Evolutionary conservation across 2,797 vertebrate species (phyloP).

Genomic region (Chiloscyllium punctatum): DNA sequence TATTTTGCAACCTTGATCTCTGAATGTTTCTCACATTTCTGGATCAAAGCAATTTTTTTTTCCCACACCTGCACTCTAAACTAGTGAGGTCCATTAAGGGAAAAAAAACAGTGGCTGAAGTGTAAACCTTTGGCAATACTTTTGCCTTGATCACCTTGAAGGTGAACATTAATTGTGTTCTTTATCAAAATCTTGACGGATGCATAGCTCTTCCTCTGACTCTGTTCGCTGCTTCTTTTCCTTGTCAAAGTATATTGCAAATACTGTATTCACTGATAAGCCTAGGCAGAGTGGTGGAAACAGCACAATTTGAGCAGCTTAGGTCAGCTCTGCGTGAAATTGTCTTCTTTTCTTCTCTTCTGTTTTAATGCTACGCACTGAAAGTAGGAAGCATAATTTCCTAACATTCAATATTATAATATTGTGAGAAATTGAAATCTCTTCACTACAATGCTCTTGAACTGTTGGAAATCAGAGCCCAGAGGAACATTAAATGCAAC

Average conservation of each 20-base stretch:
- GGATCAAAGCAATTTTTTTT: not conserved
- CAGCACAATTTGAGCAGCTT: conserved; percentile 7
- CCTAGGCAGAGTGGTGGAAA: not conserved
- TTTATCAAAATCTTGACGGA: not conserved
- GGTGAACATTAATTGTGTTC: not conserved
- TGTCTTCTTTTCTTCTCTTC: not conserved
- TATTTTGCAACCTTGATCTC: not conserved
- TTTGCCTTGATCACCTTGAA: not conserved
- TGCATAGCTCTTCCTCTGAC: not conserved
- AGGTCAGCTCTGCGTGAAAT: conserved; percentile 29
- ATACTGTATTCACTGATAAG: conserved; percentile 18
- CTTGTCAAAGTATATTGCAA: not conserved
- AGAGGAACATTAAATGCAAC: conserved; percentile 5
- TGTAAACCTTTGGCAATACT: not conserved
- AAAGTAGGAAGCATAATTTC: not conserved
- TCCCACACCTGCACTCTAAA: not conserved
- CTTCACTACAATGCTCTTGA: conserved; percentile 18
- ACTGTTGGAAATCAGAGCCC: not conserved
- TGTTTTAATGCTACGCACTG: conserved; percentile 17
- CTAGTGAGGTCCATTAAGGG: not conserved
- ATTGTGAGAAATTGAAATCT: conserved; percentile 12
- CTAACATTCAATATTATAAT: not conserved
- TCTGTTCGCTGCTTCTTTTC: not conserved
- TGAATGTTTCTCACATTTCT: not conserved
- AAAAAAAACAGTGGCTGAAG: not conserved